phyloP scores from a whole-genome alignment of 2,797 vertebrate genomes.

The Tinamus major region DNA sequence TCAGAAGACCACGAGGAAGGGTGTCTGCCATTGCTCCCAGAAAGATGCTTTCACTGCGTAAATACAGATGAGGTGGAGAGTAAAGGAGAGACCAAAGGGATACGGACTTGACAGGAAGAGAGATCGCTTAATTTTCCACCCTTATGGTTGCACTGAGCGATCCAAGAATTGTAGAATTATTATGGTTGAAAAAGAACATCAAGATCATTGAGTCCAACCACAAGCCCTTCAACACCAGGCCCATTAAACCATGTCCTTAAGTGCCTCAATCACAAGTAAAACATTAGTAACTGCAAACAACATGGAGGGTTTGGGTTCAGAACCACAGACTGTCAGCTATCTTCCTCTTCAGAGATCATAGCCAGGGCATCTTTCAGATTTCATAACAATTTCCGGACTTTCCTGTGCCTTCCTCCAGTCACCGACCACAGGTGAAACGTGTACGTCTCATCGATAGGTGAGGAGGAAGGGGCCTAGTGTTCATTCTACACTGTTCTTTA shows the following conservation, averaged over 20 bases:
- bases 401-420: not conserved
- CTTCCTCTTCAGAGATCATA: not conserved
- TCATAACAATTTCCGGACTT: not conserved
- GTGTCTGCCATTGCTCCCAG: not conserved
- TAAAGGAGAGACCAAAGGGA: not conserved
- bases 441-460: not conserved
- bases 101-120: not conserved
- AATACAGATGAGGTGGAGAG: not conserved
- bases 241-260: too few relatives aligned
- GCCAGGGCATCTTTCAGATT: not conserved
- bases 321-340: not conserved
- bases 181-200: too few relatives aligned
- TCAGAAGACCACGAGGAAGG: slow-evolving; percentile 27
- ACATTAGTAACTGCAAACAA: not conserved
- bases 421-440: not conserved
- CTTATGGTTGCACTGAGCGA: not conserved
- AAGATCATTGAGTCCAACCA: too few relatives aligned
- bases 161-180: too few relatives aligned
- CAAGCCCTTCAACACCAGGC: too few relatives aligned
- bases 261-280: not conserved
- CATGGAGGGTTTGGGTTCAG: not conserved
- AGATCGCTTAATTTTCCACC: not conserved
- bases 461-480: not conserved
- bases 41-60: not conserved
- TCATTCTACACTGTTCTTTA: not conserved